Evolutionary conservation across 2,888 invertebrate genomes (phyloP), one percentile per base, ranked within the genome.

Genomic region (Tuta absoluta): DNA sequence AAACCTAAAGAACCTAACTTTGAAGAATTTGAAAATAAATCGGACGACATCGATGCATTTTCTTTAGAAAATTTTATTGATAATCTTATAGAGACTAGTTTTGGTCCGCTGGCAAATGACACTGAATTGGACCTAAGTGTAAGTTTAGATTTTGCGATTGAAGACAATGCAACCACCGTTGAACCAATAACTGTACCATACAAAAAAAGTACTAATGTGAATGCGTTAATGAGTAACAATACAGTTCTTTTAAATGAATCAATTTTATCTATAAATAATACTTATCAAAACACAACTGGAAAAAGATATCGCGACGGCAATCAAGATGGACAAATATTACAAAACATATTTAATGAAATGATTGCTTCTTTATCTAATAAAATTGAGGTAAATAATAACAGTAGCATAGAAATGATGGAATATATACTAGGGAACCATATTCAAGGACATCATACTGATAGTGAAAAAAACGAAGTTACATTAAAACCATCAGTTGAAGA

Each of bases 341-440:
- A 75, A 75, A 71, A 71, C 19, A 69, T 71, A 7, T 68, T 78
- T 14, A 76, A 70, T 48, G 74, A 83, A 56, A 77, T 82, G 73
- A 87, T 87, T 11, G 74, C 75, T 17, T 75, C 68, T 21, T 63
- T 87, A 49, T 79, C 85, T 0, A 82, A 84, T 57, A 72, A 77
- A 64, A 88, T 87, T 63, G 86, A 88, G 3, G 74, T 72, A 66
- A 81, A 84, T 63, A 87, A 87, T 67, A 84, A 86, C 60, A 79
- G 79, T 0, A 86, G 80, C 57, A 70, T 85, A 66, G 80, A 85
- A 70, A 75, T 82, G 51, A 78, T 82, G 63, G 77, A 75, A 65
- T 70, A 72, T 28, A 60, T 77, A 49, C 67, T 75, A 17, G 75
- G 70, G 11, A 38, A 62, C 17, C n/a, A 11, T 11, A 23, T 41